A percentile compares a stretch with the other conserved stretches of the same genome.
These are phyloP conservation scores for Eristalis tenax DNA, from an alignment of 2,888 invertebrate species.

Conservation along the genomic window DNA sequence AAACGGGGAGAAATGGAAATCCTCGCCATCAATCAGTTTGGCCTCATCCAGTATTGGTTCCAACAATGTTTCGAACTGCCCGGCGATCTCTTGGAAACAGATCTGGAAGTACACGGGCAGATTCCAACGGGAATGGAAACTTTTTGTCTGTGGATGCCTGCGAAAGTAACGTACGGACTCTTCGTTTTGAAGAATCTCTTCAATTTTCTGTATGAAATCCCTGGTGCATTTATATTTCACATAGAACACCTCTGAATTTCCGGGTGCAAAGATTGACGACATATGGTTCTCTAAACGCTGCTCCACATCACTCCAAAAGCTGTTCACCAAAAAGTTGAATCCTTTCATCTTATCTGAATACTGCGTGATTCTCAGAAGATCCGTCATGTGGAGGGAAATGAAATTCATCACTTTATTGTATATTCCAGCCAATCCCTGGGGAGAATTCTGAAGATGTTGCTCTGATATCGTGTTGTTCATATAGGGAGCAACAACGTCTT, in stretches of 20 bases:
- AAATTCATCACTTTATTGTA: slow-evolving; percentile 88
- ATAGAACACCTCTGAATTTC: slow-evolving; percentile 94
- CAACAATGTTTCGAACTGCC: slow-evolving; percentile 80
- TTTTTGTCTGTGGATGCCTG: slow-evolving; percentile 87
- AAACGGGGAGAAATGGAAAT: slow-evolving; percentile 78
- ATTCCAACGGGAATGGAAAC: slow-evolving; percentile 94
- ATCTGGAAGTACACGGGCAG: slow-evolving; percentile 96
- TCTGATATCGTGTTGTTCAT: slow-evolving; percentile 86
- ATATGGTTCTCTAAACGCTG: slow-evolving; percentile 90
- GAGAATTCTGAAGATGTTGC: slow-evolving; percentile 78
- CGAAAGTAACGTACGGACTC: slow-evolving; percentile 84
- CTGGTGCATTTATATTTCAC: slow-evolving; percentile 90
- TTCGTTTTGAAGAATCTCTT: slow-evolving; percentile 84
- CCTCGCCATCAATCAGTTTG: slow-evolving; percentile 62
- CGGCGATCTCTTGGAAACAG: slow-evolving; percentile 95
- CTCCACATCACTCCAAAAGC: slow-evolving; percentile 94
- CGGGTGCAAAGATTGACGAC: slow-evolving; percentile 93
- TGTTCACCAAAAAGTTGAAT: slow-evolving; percentile 90
- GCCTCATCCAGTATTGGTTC: slow-evolving; percentile 76
- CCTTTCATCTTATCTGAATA: slow-evolving; percentile 83
- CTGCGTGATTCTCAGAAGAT: slow-evolving; percentile 82
- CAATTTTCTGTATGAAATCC: slow-evolving; percentile 88
- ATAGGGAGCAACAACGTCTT: slow-evolving; percentile 78
- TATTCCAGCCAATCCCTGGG: slow-evolving; percentile 83
- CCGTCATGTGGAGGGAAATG: slow-evolving; percentile 86